Evolutionary conservation across 2,888 invertebrate species (phyloP).

Genomic region (Aphodius sticticus): DNA sequence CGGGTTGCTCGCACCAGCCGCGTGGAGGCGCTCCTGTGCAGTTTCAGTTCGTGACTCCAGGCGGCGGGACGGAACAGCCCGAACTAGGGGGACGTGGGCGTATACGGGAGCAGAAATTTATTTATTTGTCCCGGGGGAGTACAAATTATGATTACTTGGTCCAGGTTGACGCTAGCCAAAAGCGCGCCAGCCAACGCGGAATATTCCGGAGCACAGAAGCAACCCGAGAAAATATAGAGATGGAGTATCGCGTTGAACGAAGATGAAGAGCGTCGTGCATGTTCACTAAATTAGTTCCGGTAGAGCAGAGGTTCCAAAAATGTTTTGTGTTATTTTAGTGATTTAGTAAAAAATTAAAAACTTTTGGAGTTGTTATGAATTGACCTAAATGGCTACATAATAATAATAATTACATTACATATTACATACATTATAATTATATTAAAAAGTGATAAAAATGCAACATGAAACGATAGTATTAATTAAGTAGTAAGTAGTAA

Average conservation of each 20-base stretch:
- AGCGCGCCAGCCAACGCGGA: conserved; percentile 28
- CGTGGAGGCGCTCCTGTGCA: conserved; percentile 8
- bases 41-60: conserved; percentile 10
- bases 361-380: too few species aligned
- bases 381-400: too few species aligned
- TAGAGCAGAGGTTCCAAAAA: background rate
- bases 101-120: conserved; percentile 47
- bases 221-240: conserved; percentile 8
- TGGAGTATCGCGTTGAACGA: background rate
- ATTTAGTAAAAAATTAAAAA: too few species aligned
- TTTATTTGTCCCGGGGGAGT: conserved; percentile 53
- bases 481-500: too few species aligned
- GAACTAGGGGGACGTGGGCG: background rate
- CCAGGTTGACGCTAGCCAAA: conserved; percentile 35
- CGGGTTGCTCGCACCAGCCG: background rate
- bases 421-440: too few species aligned
- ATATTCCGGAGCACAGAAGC: conserved; percentile 19
- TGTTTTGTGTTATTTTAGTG: background rate
- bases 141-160: conserved; percentile 53
- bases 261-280: background rate
- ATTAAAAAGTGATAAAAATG: too few species aligned
- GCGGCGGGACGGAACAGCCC: conserved; percentile 25
- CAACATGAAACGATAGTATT: too few species aligned
- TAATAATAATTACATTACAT: too few species aligned
- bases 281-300: background rate